phyloP scores from a whole-genome alignment of 2,113 vertebrate genomes.

The Motacilla alba region DNA sequence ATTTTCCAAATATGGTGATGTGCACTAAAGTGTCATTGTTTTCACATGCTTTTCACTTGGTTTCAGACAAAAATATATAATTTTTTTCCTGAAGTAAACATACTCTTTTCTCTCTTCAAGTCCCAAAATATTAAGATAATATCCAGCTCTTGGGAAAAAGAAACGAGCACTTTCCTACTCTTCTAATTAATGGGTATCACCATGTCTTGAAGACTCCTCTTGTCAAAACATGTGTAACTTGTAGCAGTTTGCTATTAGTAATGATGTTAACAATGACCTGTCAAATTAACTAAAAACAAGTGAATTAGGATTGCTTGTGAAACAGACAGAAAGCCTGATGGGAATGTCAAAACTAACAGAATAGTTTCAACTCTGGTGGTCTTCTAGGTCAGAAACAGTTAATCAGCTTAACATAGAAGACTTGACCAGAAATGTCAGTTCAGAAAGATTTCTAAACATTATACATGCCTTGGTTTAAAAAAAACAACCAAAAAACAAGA shows the following conservation, averaged over 20 bases:
- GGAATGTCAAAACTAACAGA: conserved; percentile 66
- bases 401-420: conserved; percentile 60
- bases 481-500: neutral
- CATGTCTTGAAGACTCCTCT: conserved; percentile 20
- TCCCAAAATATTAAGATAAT: neutral
- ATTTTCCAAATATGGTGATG: neutral
- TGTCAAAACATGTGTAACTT: conserved; percentile 52
- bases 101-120: neutral
- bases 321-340: conserved; percentile 55
- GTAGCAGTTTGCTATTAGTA: conserved; percentile 47
- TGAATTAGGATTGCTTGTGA: conserved; percentile 40
- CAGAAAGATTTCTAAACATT: conserved; percentile 56
- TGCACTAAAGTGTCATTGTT: neutral
- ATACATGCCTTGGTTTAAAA: neutral
- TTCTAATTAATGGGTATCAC: conserved; percentile 13
- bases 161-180: neutral
- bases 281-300: conserved; percentile 65
- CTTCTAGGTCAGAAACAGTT: conserved; percentile 57
- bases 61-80: neutral
- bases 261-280: conserved; percentile 60
- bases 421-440: conserved; percentile 28
- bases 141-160: neutral
- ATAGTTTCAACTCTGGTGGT: conserved; percentile 66
- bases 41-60: neutral
- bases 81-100: neutral